Base-by-base conservation (phyloP, 2,113 vertebrate genomes). In the Glaucomys volans region DNA sequence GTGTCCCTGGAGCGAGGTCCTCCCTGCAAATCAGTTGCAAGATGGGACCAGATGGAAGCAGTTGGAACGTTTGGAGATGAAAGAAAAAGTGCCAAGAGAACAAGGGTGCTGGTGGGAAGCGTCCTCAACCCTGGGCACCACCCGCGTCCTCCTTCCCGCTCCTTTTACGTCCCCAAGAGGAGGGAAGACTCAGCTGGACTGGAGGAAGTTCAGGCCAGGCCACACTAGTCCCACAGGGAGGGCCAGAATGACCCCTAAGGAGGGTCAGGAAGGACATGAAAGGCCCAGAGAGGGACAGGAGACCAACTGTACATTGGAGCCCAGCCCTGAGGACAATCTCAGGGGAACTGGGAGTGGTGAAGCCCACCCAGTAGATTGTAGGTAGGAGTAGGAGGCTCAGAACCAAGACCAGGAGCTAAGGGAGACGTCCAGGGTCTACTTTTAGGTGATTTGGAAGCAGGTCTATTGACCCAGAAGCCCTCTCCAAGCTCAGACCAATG, bases 251-350 rank as follows among this genome's bases (percentile, higher is more conserved):
- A 28, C n/a, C 57, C 26, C 14, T 4, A 0, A 50, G 26, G 77
- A 82, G 75, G 42, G 20, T 18, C n/a, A 67, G 62, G 35, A 28
- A 11, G 83, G 50, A 1, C 2, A 28, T 9, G 3, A 11, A 54
- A 11, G 74, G 71, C 32, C 35, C 28, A 8, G n/a, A 47, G 20
- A n/a, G n/a, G 1, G 35, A 54, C 12, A 44, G 4, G 20, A 35
- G 72, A 4, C 35, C 11, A 0, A 1, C 22, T 0, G 2, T 14
- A 1, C 32, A 4, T 4, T 0, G 11, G 22, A 54, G 9, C 50
- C 52, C 5, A 26, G 52, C 26, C 62, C 44, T 3, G 37, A 5
- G 7, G 74, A 24, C 26, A 12, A 35, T 9, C 24, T 30, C 22
- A 9, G 37, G 20, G 37, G 54, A n/a, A 0, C 0, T 13, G 24